phyloP scores from a whole-genome alignment of 2,797 vertebrate species.

The Luscinia luscinia region DNA sequence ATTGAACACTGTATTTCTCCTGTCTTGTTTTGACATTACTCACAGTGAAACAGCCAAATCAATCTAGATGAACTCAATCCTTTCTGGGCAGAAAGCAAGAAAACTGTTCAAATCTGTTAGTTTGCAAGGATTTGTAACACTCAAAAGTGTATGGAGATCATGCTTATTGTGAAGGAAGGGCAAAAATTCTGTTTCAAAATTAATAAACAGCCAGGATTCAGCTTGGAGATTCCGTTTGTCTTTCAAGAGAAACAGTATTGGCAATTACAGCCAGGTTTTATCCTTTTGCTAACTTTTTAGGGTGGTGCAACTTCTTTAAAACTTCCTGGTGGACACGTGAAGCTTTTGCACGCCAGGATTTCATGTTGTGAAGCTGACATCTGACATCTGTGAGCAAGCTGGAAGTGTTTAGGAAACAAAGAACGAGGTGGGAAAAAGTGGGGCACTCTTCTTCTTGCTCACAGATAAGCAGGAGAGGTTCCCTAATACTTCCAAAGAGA shows the following conservation, averaged over 20 bases:
- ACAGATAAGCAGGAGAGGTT: not conserved
- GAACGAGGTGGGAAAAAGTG: not conserved
- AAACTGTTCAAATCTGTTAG: not conserved
- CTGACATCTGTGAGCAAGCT: not conserved
- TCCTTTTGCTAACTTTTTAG: not conserved
- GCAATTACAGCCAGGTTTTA: not conserved
- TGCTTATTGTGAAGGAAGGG: not conserved
- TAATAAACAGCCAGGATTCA: not conserved
- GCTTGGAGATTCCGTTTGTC: not conserved
- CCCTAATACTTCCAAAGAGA: slow-evolving; percentile 59
- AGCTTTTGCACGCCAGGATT: not conserved
- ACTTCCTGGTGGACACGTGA: not conserved
- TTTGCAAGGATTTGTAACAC: not conserved
- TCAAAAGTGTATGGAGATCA: not conserved
- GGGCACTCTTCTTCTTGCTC: not conserved
- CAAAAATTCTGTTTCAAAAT: not conserved
- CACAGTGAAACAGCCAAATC: slow-evolving; percentile 49
- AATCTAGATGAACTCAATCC: slow-evolving; percentile 34
- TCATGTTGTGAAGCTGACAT: not conserved
- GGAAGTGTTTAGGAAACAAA: not conserved
- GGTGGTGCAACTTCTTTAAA: not conserved
- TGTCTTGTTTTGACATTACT: slow-evolving; percentile 63
- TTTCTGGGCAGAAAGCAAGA: not conserved
- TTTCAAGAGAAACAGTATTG: not conserved
- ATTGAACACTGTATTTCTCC: slow-evolving; percentile 50